Evolutionary conservation across 2,797 vertebrate species (phyloP).

Genomic region (Hoplostethus atlanticus): DNA sequence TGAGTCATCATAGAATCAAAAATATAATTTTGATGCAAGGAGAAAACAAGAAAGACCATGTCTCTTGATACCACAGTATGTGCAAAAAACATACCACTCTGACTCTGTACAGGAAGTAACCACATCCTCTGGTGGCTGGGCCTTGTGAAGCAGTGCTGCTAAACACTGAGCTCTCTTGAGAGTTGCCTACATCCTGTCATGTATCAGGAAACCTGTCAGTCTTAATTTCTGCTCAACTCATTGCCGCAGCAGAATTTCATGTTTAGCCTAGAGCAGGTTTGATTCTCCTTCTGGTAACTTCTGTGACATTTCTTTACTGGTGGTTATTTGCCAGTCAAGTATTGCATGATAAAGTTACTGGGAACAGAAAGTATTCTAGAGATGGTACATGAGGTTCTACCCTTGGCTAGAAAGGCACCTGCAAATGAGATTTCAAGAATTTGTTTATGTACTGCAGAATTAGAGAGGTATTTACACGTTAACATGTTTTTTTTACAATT

Average conservation of each 20-base stretch:
- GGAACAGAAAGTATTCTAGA: not conserved
- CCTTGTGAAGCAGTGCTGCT: conserved; percentile 59
- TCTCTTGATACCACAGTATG: conserved; percentile 11
- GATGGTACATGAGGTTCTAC: not conserved
- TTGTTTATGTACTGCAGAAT: not conserved
- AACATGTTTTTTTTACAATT: conserved; percentile 13
- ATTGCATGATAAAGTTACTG: conserved; percentile 3
- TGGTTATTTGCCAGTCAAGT: conserved; percentile 1
- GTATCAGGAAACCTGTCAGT: conserved; percentile 63
- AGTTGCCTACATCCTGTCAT: conserved; percentile 76
- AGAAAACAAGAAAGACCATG: conserved; percentile 11
- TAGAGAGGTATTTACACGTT: not conserved
- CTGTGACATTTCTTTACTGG: conserved; percentile 10
- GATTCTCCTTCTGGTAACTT: conserved; percentile 25
- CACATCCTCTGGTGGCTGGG: conserved; percentile 82
- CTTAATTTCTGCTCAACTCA: conserved; percentile 31
- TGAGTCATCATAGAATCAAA: not conserved
- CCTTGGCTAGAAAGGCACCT: not conserved
- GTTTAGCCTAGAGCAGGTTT: not conserved
- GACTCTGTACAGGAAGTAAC: conserved; percentile 81
- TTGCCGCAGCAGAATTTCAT: not conserved
- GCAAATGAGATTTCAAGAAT: not conserved
- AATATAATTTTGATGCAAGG: not conserved
- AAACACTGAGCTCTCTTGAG: conserved; percentile 68
- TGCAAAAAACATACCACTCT: conserved; percentile 31